Base-by-base conservation (phyloP, 1,140 invertebrate species). In the Caerostris extrusa region DNA sequence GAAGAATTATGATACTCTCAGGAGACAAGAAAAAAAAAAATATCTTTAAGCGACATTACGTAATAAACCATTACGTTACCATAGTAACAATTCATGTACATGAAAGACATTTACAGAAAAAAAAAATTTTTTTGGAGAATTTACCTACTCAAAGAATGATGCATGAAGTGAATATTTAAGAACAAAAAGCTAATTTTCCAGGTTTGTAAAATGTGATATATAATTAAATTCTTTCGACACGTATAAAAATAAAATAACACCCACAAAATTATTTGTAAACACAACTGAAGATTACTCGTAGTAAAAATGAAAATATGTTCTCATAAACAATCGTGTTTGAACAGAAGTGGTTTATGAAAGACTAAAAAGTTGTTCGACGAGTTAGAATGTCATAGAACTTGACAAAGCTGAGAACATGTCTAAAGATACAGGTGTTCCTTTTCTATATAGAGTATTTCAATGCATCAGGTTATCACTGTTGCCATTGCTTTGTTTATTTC, bases 321-420 rank as follows among this genome's bases (percentile, higher is more conserved):
- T 77, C 34, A 50, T 77, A 77, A 77, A 77, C 50, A 77, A 77
- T 1, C 34, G 53, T 77, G 71, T 77, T 77, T 77, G 71, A 77
- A 53, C 71, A 77, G 71, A 53, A 4, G 71, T 5, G 14, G 71
- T 50, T 12, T 50, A 77, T 77, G 34, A 77, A 77, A 64, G 61
- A 64, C 12, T 17, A 64, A 64, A 34, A 64, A 77, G 71, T 77
- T 77, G 71, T 50, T 77, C 8, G 7, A 14, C 71, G 53, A 77
- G 71, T 77, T 77, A 50, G 10, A 4, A 77, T 53, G 69, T 5
- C 12, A 77, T 53, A 77, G 71, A 12, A 77, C 71, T 34, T 7
- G 71, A 50, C 34, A 12, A 34, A 77, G 12, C 53, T 77, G 7
- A 77, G 71, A 50, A 77, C 12, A 77, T 77, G 71, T 77, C 71